These are phyloP conservation scores for Halocynthia roretzi DNA, from an alignment of 23 tunicate species.

Conservation along the genomic window DNA sequence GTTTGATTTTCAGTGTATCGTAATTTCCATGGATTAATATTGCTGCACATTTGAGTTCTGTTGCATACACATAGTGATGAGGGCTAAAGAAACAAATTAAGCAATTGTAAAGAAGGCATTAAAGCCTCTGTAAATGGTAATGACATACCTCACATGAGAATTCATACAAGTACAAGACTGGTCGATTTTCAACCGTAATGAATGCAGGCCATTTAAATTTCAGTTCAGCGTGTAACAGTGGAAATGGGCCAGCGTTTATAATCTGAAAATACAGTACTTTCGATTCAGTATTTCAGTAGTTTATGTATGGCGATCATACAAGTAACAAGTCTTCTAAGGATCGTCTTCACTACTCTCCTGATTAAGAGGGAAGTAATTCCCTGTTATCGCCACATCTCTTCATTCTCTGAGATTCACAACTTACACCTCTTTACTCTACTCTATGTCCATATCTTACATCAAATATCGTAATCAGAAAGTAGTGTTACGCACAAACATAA, in stretches of 20 bases:
- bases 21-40: neutral
- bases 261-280: neutral
- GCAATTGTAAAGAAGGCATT: neutral
- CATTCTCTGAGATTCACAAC: no score
- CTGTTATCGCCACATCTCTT: no score
- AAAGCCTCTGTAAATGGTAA: neutral
- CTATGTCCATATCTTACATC: no score
- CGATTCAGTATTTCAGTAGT: no score
- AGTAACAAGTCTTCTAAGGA: no score
- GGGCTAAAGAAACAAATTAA: neutral
- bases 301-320: no score
- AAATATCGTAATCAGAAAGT: no score
- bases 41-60: neutral
- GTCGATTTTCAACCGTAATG: neutral
- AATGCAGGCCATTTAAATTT: conserved; percentile 16
- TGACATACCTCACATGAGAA: conserved; percentile 9
- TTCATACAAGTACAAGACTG: conserved; percentile 1
- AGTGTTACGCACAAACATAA: neutral
- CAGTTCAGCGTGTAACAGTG: neutral
- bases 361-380: no score
- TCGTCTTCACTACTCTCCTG: no score
- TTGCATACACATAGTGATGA: conserved; percentile 3
- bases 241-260: conserved; percentile 5
- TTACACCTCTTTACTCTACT: no score
- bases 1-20: neutral